These are phyloP conservation scores for Butorides virescens DNA, from an alignment of 2,113 vertebrate genomes.

Conservation along the genomic window DNA sequence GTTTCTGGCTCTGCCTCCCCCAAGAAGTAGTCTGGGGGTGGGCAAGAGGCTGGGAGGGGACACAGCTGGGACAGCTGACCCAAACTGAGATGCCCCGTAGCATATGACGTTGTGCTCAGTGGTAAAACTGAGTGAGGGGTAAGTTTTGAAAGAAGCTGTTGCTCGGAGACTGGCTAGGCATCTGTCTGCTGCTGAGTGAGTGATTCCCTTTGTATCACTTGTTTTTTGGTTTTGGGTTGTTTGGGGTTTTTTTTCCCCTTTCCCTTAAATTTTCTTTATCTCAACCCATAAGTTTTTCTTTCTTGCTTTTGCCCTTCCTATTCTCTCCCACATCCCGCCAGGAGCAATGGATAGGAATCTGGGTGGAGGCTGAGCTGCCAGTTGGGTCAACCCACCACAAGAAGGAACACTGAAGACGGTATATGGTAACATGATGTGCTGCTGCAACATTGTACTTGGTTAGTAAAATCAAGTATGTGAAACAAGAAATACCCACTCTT, in stretches of 20 bases:
- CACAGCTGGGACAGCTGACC: too few relatives aligned
- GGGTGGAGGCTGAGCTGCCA: background rate
- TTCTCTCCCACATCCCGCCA: background rate
- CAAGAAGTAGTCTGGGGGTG: background rate
- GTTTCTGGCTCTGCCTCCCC: background rate
- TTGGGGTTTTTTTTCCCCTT: rapidly evolving
- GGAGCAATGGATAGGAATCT: background rate
- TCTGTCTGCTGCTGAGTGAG: background rate
- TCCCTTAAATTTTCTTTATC: background rate
- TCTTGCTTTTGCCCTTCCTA: background rate
- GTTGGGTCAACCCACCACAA: background rate
- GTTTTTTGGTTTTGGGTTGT: background rate
- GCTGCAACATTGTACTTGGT: background rate
- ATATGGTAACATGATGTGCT: background rate
- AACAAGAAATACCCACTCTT: background rate
- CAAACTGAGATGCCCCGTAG: background rate
- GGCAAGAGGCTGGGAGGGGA: background rate
- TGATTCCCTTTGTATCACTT: background rate
- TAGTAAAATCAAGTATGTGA: background rate
- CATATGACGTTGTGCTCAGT: background rate
- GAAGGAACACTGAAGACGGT: background rate
- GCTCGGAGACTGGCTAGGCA: background rate
- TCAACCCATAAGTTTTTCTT: background rate
- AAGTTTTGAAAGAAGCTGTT: background rate
- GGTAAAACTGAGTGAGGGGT: background rate